Evolutionary conservation across 2,888 invertebrate genomes (phyloP).

Genomic region (Lasioglossum zephyrum): DNA sequence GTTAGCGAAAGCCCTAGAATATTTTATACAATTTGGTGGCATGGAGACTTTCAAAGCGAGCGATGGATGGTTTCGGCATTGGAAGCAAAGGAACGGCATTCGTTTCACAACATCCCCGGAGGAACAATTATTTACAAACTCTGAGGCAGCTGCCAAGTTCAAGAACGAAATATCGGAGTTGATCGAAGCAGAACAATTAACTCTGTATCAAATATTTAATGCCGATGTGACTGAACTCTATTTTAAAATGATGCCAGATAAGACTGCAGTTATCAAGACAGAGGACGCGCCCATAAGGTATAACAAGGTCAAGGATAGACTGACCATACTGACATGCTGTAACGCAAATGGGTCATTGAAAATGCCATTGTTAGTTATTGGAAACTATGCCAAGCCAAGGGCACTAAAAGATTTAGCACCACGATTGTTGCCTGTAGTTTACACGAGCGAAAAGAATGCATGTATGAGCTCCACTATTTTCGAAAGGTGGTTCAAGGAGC

Average conservation of each 20-base stretch:
- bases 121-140: neutral
- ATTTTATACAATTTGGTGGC: conserved; percentile 9
- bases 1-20: conserved; percentile 2
- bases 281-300: neutral
- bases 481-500: neutral
- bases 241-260: conserved; percentile 18
- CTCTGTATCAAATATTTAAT: neutral
- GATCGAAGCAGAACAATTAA: neutral
- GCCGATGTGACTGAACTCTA: neutral
- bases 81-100: neutral
- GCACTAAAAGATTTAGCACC: neutral
- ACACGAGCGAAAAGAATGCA: neutral
- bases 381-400: neutral
- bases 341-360: conserved; percentile 2
- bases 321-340: neutral
- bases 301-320: neutral
- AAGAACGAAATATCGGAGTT: neutral
- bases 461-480: neutral
- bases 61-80: conserved; percentile 12
- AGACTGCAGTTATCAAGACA: conserved; percentile 5
- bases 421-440: neutral
- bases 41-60: conserved; percentile 15
- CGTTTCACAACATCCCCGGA: neutral
- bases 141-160: neutral
- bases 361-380: conserved; percentile 12